Base-by-base conservation (phyloP, 2,888 invertebrate genomes). In the Eudasyphora cyanicolor region DNA sequence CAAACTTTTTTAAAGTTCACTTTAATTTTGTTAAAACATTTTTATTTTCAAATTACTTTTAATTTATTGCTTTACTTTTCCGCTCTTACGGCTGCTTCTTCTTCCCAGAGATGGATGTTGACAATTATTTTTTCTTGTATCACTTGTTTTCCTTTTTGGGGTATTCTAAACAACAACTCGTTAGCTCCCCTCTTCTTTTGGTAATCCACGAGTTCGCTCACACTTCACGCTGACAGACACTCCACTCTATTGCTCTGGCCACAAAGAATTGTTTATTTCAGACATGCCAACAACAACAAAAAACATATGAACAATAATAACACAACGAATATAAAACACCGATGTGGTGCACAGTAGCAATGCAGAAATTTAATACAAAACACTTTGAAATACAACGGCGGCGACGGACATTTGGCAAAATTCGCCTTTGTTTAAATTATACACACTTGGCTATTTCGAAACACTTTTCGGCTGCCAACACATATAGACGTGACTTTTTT, bases 11-110 rank as follows among this genome's bases (percentile, higher is more conserved):
- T n/a, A n/a, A n/a, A n/a, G n/a, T n/a, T n/a, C n/a, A n/a, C n/a
- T n/a, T 57, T 64, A 51, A 71, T 74, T 75, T 80, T 54, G 35
- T 79, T 64, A n/a, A 45, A 45, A 6, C 45, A 45, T 76, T 42
- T 57, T 42, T 79, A 70, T 24, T 57, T 17, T 32, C n/a, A 17
- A 17, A 62, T 7, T 67, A 38, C 5, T 64, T 19, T 38, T 8
- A n/a, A 64, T 64, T 29, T 64, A 32, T 62, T 35, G 5, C 7
- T 67, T 2, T 67, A 21, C 10, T 12, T 35, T 62, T 60, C 2
- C 21, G 5, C 54, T 54, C 54, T 12, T 21, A 21, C 21, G 19
- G 10, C 10, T 21, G 4, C 24, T 60, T 60, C 24, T 5, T 49
- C n/a, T 49, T 19, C 21, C 57, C 57, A 38, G 32, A 1, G 2